A percentile compares a stretch with the other conserved stretches of the same genome.
These are phyloP conservation scores for Callipepla squamata DNA, from an alignment of 2,113 vertebrate genomes.

Conservation along the genomic window DNA sequence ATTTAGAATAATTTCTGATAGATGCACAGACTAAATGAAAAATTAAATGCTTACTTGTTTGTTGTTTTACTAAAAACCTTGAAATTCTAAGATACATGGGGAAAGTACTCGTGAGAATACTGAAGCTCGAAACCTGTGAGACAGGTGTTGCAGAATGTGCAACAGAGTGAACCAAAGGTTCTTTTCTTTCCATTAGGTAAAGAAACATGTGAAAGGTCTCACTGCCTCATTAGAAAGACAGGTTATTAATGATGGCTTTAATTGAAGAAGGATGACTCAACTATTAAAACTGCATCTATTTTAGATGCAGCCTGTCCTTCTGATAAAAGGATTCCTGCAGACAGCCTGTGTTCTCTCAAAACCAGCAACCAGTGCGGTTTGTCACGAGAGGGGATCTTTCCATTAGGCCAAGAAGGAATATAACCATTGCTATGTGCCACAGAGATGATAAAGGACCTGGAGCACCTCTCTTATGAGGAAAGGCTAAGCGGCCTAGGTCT, in stretches of 20 bases:
- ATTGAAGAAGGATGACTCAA: background rate
- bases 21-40: background rate
- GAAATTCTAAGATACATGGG: background rate
- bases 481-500: too few species aligned
- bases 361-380: background rate
- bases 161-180: background rate
- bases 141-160: background rate
- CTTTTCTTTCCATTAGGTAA: background rate
- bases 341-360: background rate
- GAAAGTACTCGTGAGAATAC: background rate
- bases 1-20: background rate
- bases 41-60: background rate
- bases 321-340: background rate
- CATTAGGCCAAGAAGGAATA: background rate
- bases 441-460: too few species aligned
- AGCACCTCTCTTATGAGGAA: too few species aligned
- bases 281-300: background rate
- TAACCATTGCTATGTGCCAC: background rate
- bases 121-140: background rate
- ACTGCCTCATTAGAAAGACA: background rate
- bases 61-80: background rate
- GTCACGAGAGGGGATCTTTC: conserved; percentile 6
- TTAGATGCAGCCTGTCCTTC: background rate
- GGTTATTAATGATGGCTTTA: background rate
- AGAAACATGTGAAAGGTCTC: background rate